Conservation (phyloP, 2,888 invertebrate species). For the Linyphia triangularis region DNA sequence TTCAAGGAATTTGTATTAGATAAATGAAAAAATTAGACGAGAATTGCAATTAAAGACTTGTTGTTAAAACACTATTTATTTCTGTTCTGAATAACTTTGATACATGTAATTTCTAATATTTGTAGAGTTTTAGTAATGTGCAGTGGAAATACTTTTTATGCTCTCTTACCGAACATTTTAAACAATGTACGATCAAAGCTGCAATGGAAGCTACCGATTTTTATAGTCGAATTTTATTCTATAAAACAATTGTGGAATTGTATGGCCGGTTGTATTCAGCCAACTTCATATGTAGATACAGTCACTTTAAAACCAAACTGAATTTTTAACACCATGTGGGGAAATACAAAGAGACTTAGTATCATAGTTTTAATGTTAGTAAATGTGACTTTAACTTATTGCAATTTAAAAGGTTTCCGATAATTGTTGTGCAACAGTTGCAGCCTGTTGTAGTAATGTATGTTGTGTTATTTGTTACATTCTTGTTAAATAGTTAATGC, state of each 20-base stretch:
- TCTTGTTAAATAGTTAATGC: conserved; percentile 69
- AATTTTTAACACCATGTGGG: conserved; percentile 56
- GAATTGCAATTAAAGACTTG: too few relatives aligned
- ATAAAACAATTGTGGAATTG: conserved; percentile 39
- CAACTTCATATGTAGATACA: conserved; percentile 66
- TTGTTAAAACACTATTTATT: too few relatives aligned
- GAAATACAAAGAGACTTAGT: conserved; percentile 32
- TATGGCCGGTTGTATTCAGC: conserved; percentile 55
- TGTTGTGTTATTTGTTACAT: conserved; percentile 72
- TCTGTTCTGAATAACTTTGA: background rate
- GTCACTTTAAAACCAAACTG: conserved; percentile 57
- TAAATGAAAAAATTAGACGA: too few relatives aligned
- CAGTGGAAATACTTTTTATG: conserved; percentile 57
- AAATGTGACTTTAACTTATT: conserved; percentile 53
- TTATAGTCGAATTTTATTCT: conserved; percentile 60
- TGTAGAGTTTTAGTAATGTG: conserved; percentile 36
- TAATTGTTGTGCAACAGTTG: conserved; percentile 71
- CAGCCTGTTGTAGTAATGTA: conserved; percentile 67
- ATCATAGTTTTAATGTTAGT: conserved; percentile 56
- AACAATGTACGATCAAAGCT: conserved; percentile 39
- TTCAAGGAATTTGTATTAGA: too few relatives aligned
- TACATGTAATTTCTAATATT: background rate
- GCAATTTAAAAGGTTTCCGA: conserved; percentile 36
- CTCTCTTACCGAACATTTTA: conserved; percentile 50
- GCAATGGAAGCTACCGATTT: conserved; percentile 46